phyloP scores from a whole-genome alignment of 2,797 vertebrate genomes.

The Chaunax sp. region DNA sequence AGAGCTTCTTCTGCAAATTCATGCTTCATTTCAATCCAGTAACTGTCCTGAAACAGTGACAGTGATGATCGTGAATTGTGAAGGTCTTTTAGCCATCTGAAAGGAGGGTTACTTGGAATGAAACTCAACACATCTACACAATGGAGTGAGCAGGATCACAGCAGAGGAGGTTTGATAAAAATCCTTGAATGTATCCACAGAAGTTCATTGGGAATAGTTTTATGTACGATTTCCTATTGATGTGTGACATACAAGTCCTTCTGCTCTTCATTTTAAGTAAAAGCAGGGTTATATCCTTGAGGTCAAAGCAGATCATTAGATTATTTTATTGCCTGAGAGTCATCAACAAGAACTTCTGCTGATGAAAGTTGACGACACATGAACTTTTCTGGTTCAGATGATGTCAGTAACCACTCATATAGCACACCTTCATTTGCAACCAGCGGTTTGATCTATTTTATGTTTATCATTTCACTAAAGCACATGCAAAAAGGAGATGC shows the following conservation, averaged over 20 bases:
- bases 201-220: neutral
- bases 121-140: constrained; percentile 47
- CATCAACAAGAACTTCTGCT: constrained; percentile 8
- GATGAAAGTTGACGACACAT: too few species aligned
- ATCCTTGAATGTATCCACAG: constrained; percentile 69
- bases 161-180: constrained; percentile 63
- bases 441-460: too few species aligned
- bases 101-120: constrained; percentile 47
- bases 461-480: too few species aligned
- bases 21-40: neutral
- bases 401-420: neutral
- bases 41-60: neutral
- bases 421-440: neutral
- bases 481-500: too few species aligned
- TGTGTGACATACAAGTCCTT: neutral
- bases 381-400: too few species aligned
- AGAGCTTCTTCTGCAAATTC: neutral
- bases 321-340: too few species aligned
- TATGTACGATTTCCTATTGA: constrained; percentile 10
- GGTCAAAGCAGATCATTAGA: constrained; percentile 13
- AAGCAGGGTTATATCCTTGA: neutral
- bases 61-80: neutral
- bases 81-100: constrained; percentile 39
- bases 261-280: neutral
- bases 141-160: constrained; percentile 40